Evolutionary conservation across 2,888 invertebrate genomes (phyloP).

Genomic region (Chalcosyrphus nemorum): DNA sequence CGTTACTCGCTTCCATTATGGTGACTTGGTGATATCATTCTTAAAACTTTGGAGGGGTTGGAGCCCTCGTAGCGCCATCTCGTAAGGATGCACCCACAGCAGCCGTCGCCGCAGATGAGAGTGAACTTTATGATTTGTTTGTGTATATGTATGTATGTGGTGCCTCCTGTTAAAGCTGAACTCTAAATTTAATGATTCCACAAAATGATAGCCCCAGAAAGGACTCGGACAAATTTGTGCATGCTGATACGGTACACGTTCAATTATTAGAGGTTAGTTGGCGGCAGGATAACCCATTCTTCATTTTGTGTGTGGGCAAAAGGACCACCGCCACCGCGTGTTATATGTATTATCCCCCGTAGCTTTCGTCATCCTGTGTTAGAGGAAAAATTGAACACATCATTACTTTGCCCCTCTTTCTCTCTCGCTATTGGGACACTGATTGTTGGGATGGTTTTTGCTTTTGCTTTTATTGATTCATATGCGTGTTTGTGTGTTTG

Average conservation of each 20-base stretch:
- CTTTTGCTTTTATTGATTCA: slow-evolving; percentile 65
- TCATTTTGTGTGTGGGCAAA: slow-evolving; percentile 57
- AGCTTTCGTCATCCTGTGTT: slow-evolving; percentile 5
- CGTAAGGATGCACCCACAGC: slow-evolving; percentile 19
- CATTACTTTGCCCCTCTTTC: slow-evolving; percentile 63
- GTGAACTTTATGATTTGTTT: slow-evolving; percentile 58
- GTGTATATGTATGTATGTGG: slow-evolving; percentile 40
- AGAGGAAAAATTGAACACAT: slow-evolving; percentile 58
- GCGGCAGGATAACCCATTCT: slow-evolving; percentile 47
- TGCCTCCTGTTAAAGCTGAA: slow-evolving; percentile 58
- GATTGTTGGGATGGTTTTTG: slow-evolving; percentile 67
- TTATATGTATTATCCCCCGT: slow-evolving; percentile 35
- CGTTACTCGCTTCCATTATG: not conserved
- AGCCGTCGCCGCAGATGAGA: slow-evolving; percentile 33
- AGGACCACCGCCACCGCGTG: slow-evolving; percentile 50
- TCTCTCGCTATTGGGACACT: slow-evolving; percentile 53
- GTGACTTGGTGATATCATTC: slow-evolving; percentile 46
- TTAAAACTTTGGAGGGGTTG: slow-evolving; percentile 14
- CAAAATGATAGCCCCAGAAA: slow-evolving; percentile 24
- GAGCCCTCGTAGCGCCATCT: not conserved
- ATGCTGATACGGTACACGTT: slow-evolving; percentile 53
- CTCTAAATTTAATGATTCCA: slow-evolving; percentile 49
- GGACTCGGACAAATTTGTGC: slow-evolving; percentile 59
- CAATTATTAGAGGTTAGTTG: slow-evolving; percentile 68
- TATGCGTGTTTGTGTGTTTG: slow-evolving; percentile 24